Base-by-base conservation (phyloP, 2,888 invertebrate genomes). In the Melipona bicolor region DNA sequence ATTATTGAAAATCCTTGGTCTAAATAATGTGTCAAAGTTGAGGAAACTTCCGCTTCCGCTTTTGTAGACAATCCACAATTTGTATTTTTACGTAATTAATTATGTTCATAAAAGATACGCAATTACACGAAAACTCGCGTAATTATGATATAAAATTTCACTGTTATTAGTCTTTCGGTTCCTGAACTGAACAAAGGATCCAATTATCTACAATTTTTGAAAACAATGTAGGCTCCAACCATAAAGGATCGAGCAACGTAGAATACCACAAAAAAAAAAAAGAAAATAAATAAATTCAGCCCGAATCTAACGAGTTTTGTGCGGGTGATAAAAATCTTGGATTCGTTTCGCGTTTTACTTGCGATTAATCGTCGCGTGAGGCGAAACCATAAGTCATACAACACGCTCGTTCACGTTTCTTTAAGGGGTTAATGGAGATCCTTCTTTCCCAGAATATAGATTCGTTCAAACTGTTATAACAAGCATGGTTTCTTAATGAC, bases 261-360 rank as follows among this genome's bases (percentile, higher is more conserved):
- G 24, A 27, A 19, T 6, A 6, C 6, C 24, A 15, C 3, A 5
- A 6, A 61, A 3, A 32, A 32, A 32, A 32, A 32, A 32, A 32
- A 32, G 2, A 32, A 32, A 32, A 32, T n/a, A 32, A 32, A 3
- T 24, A 24, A 13, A 59, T 24, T 24, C 24, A 17, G 24, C 24
- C 17, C 15, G 9, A 17, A 3, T 0, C 17, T 17, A 6, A 24
- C 24, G 24, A 17, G 24, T 1, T 61, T 17, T 19, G 61, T 6
- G 19, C 32, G 64, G 24, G 54, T 4, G 72, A 74, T 74, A 74
- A 9, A n/a, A 19, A 77, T 77, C 73, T 64, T 27, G 36, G 13
- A 77, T 72, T 72, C 19, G 19, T 64, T 62, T 43, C 17, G 4
- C 50, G 21, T 64, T 77, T 72, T 24, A 62, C 50, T 36, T 11